Evolutionary conservation across 2,888 invertebrate genomes (phyloP).

Genomic region (Thyatira batis): DNA sequence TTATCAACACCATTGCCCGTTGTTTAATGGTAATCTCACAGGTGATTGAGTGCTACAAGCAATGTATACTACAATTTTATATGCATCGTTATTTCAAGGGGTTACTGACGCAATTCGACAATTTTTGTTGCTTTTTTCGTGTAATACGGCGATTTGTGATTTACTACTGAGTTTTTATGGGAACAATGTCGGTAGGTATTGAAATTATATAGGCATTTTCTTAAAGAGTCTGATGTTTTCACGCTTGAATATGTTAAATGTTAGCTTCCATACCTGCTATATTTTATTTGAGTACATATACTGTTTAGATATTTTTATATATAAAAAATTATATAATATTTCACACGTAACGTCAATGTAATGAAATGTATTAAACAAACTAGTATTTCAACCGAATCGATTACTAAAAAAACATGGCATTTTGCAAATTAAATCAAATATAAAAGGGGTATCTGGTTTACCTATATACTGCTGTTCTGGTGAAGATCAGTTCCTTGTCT

Average conservation of each 20-base stretch:
- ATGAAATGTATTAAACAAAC: too few species aligned
- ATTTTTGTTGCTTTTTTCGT: constrained; percentile 20
- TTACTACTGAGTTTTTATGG: constrained; percentile 2
- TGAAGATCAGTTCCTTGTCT: too few species aligned
- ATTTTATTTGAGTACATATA: too few species aligned
- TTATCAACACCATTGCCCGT: constrained; percentile 44
- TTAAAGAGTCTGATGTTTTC: not conserved
- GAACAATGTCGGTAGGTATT: not conserved
- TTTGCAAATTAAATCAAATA: too few species aligned
- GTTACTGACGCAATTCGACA: not conserved
- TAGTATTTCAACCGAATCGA: too few species aligned
- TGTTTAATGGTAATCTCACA: constrained; percentile 40
- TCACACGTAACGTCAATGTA: too few species aligned
- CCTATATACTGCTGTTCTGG: too few species aligned
- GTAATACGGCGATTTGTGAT: constrained; percentile 3
- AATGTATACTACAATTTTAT: constrained; percentile 34
- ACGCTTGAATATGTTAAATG: not conserved
- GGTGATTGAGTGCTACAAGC: constrained; percentile 44
- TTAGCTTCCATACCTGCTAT: not conserved
- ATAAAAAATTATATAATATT: too few species aligned
- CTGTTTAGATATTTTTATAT: too few species aligned
- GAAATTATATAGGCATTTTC: not conserved
- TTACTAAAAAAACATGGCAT: too few species aligned
- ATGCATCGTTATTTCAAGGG: not conserved
- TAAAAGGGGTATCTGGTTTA: too few species aligned